Evolutionary conservation across 1,140 invertebrate genomes (phyloP).

Genomic region (Rhagoletis zephyria): DNA sequence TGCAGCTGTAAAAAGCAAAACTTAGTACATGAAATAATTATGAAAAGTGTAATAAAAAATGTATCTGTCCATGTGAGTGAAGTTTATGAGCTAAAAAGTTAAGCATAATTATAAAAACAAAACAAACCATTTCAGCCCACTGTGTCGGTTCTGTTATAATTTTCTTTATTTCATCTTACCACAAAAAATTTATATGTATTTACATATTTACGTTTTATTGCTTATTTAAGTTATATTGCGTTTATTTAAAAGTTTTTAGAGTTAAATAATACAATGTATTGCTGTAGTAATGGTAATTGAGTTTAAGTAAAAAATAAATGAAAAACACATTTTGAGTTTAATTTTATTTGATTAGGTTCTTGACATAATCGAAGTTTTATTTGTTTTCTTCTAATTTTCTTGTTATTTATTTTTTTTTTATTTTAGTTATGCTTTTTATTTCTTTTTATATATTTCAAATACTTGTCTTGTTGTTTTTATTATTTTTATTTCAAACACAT

Average conservation of each 20-base stretch:
- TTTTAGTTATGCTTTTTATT: not conserved
- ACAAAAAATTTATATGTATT: not conserved
- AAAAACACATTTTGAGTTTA: conserved; percentile 42
- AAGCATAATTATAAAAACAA: not conserved
- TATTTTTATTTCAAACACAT: too few species aligned
- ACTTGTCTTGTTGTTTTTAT: not conserved
- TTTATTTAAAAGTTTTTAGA: conserved; percentile 42
- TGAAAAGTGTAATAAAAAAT: too few species aligned
- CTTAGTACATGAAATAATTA: too few species aligned
- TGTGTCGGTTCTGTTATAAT: not conserved
- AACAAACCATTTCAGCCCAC: not conserved
- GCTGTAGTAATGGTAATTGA: conserved; percentile 46
- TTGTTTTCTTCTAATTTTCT: not conserved
- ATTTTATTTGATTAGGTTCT: not conserved
- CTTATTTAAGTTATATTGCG: conserved; percentile 37
- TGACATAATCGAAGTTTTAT: not conserved
- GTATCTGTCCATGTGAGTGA: too few species aligned
- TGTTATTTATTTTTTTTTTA: not conserved
- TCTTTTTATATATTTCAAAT: not conserved
- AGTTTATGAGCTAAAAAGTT: too few species aligned
- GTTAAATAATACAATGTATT: conserved; percentile 15
- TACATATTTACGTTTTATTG: conserved; percentile 2
- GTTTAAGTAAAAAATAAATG: conserved; percentile 38
- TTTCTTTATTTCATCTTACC: not conserved
- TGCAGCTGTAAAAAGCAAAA: not conserved